Evolutionary conservation across 2,113 vertebrate species (phyloP).

Genomic region (Albula glossodonta): DNA sequence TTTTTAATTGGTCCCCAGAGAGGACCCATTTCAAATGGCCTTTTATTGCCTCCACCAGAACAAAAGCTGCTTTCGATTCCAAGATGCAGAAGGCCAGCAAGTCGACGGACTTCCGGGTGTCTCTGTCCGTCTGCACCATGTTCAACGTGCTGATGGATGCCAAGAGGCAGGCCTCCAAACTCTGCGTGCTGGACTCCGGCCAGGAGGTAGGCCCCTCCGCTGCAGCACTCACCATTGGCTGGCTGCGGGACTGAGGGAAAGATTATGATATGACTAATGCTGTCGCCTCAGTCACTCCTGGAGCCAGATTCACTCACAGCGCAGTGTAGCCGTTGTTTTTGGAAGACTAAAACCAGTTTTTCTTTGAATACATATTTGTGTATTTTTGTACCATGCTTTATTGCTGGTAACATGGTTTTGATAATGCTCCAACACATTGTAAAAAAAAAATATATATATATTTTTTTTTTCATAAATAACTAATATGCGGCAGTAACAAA

Average conservation of each 20-base stretch:
- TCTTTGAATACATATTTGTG: not conserved
- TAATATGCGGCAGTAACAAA: not conserved
- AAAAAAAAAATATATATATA: not conserved
- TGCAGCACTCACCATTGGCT: not conserved
- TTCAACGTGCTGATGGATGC: constrained; percentile 94
- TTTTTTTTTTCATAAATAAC: no score
- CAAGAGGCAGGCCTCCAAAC: constrained; percentile 75
- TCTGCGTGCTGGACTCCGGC: constrained; percentile 71
- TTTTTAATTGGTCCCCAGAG: constrained; percentile 35
- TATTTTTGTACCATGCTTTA: not conserved
- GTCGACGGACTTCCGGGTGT: constrained; percentile 80
- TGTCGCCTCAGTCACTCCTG: not conserved
- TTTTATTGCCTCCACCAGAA: constrained; percentile 70
- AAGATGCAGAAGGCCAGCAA: constrained; percentile 87
- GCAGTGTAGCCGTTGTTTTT: not conserved
- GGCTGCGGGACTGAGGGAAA: not conserved
- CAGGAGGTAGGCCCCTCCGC: constrained; percentile 16
- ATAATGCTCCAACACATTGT: not conserved
- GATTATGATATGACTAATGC: not conserved
- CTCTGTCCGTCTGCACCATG: constrained; percentile 90
- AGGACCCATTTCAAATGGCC: constrained; percentile 29
- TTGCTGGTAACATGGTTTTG: not conserved
- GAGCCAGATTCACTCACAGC: not conserved
- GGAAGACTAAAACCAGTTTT: not conserved
- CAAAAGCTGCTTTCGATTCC: constrained; percentile 88